phyloP scores from a whole-genome alignment of 2,113 vertebrate species.

The Dryoscopus gambensis region DNA sequence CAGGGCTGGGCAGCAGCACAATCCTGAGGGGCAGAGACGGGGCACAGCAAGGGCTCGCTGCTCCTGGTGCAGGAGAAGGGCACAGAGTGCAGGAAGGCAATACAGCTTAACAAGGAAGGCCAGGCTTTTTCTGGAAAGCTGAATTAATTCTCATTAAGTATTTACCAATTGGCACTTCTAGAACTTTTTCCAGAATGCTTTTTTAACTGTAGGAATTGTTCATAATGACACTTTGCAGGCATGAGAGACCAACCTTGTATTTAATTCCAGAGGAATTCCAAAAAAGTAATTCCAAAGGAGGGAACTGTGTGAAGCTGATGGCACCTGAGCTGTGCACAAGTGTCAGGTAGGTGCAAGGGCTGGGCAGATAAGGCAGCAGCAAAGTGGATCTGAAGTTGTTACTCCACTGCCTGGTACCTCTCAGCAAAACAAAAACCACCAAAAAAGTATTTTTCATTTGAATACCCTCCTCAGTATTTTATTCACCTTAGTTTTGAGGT shows the following conservation, averaged over 20 bases:
- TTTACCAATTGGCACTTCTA: background rate
- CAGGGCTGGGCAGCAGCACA: background rate
- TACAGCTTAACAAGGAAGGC: background rate
- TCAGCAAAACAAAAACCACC: background rate
- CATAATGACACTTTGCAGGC: rapidly evolving
- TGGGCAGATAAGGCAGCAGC: background rate
- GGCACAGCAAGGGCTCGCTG: background rate
- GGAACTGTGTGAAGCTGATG: background rate
- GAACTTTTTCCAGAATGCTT: background rate
- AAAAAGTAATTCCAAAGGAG: background rate
- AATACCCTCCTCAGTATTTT: background rate
- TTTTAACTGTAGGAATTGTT: background rate
- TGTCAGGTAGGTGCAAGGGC: background rate
- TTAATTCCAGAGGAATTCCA: background rate
- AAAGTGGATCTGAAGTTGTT: background rate
- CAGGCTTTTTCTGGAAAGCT: background rate
- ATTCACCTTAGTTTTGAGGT: background rate
- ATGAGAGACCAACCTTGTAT: background rate
- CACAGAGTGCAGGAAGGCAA: background rate
- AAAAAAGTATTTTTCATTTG: background rate
- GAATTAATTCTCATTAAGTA: background rate
- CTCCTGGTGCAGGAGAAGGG: background rate
- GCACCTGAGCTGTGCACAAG: background rate
- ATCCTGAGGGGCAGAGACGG: background rate
- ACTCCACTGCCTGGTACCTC: background rate